Base-by-base conservation (phyloP, 2,888 invertebrate genomes). In the Steinernema hermaphroditum region DNA sequence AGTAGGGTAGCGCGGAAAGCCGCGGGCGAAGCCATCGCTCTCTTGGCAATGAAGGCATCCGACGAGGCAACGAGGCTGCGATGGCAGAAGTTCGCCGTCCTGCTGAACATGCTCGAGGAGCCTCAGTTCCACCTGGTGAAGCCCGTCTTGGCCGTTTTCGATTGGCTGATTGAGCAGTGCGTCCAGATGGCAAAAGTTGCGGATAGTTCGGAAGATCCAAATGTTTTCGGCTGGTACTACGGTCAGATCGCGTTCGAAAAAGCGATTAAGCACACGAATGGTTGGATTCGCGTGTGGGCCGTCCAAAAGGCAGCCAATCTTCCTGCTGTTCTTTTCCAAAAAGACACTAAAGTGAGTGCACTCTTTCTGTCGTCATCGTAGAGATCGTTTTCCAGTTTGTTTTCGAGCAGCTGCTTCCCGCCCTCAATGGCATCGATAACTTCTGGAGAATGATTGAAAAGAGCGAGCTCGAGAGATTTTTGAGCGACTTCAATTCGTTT, bases 201-300 rank as follows among this genome's bases (percentile, higher is more conserved):
- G 14, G 29, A 27, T 1, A 14, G 4, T 12, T 16, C 6, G 4
- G 27, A 24, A 32, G 62, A 62, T 32, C 32, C 16, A 1, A 29
- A 62, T 29, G 34, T 16, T 1, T 32, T 62, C 14, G 62, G 62
- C 1, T 62, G 62, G 62, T 9, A 62, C 27, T 62, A 62, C n/a
- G 62, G 62, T 1, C 62, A 62, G 62, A 6, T 32, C 27, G 62
- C 62, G 2, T 34, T 49, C 54, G 34, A 9, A 8, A 73, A 80
- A 22, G 79, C 78, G 0, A 69, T 78, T 2, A 27, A 54, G 8
- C 82, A 82, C 72, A 75, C 81, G 32, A 82, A 82, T 29, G 82
- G 82, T 12, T 82, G 82, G 82, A 79, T 82, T 54, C 78, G 82
- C 9, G 49, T 72, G 2, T 82, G 82, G 82, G 77, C 78, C 0